These are phyloP conservation scores for Halcyon chelicuti DNA, from an alignment of 2,797 vertebrate genomes.

Conservation along the genomic window DNA sequence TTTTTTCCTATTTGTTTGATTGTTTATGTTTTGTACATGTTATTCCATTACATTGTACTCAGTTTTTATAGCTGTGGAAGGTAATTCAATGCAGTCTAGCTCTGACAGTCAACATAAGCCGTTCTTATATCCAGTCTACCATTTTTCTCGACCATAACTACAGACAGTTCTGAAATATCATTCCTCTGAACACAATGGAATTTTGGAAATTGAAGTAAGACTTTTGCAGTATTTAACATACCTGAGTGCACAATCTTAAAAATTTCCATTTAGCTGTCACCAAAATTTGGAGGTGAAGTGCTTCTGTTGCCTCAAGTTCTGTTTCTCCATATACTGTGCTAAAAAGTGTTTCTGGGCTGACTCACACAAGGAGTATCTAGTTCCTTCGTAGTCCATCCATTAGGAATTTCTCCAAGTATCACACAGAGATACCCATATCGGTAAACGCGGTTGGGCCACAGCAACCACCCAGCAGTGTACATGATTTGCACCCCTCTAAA, in stretches of 20 bases:
- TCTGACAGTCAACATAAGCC: neutral
- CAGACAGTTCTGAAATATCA: neutral
- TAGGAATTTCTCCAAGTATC: neutral
- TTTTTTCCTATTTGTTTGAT: neutral
- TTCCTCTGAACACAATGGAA: neutral
- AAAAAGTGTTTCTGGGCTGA: neutral
- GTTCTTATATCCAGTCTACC: neutral
- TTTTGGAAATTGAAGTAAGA: neutral
- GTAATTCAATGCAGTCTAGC: neutral
- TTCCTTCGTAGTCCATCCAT: neutral
- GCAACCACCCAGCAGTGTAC: neutral
- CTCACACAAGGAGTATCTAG: neutral
- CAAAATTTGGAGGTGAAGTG: neutral
- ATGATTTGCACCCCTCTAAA: neutral
- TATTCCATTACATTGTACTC: neutral
- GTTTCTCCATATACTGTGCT: neutral
- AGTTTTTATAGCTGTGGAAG: neutral
- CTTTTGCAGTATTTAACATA: neutral
- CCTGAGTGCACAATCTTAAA: neutral
- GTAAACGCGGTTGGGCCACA: neutral
- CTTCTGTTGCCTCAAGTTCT: neutral
- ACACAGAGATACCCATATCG: neutral
- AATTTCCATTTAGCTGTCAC: neutral
- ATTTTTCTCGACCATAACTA: neutral
- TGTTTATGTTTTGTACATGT: neutral